phyloP scores from a whole-genome alignment of 2,888 invertebrate species.

The Drosophila recens region DNA sequence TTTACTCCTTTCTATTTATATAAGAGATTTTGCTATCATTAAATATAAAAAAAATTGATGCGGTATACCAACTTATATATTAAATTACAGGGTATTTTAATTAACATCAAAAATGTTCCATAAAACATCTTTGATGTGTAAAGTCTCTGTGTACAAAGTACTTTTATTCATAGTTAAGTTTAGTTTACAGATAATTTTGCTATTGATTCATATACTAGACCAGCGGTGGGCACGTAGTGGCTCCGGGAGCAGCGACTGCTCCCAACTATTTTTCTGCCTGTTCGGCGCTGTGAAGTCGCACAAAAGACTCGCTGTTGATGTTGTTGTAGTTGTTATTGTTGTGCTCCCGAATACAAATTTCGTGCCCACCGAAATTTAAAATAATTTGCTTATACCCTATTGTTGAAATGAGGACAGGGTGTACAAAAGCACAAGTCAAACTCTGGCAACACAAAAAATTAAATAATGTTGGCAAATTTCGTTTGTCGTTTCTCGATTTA shows the following conservation, averaged over 20 bases:
- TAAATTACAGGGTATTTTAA: background rate
- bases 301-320: too few species aligned
- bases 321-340: too few species aligned
- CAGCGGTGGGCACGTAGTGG: too few species aligned
- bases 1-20: too few species aligned
- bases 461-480: slow-evolving; percentile 47
- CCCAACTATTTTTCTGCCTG: too few species aligned
- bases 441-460: slow-evolving; percentile 28
- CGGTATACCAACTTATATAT: background rate
- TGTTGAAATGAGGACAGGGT: background rate
- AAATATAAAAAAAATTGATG: background rate
- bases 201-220: background rate
- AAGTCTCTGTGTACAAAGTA: too few species aligned
- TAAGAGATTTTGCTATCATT: background rate
- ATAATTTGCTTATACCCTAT: background rate
- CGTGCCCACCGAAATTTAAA: too few species aligned
- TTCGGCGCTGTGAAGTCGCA: too few species aligned
- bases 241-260: too few species aligned
- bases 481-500: slow-evolving; percentile 27
- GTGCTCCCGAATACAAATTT: too few species aligned
- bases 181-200: background rate
- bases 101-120: background rate
- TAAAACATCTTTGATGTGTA: too few species aligned
- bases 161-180: too few species aligned
- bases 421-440: slow-evolving; percentile 17